Conservation (phyloP, 2,888 invertebrate species). For the Meiosimyza platycephala region DNA sequence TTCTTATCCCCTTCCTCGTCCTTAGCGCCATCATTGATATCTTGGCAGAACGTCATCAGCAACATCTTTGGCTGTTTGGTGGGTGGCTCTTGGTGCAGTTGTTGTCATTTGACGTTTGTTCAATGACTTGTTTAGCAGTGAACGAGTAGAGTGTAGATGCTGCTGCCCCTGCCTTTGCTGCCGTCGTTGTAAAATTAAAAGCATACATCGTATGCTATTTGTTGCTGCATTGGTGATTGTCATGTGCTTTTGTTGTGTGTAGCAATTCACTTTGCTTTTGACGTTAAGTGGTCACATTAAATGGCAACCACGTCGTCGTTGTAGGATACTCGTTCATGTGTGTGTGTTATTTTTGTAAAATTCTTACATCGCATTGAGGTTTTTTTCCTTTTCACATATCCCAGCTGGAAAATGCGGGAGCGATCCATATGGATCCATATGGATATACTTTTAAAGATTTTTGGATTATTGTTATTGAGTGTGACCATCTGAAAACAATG, state of each 20-base stretch:
- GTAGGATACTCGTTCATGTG: neutral
- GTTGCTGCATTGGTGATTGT: neutral
- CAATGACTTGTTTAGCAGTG: slow-evolving; percentile 16
- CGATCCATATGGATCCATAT: no score
- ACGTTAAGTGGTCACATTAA: slow-evolving; percentile 36
- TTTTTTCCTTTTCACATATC: neutral
- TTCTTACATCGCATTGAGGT: neutral
- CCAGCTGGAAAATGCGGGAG: no score
- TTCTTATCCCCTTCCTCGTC: neutral
- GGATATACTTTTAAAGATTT: no score
- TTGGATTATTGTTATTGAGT: no score
- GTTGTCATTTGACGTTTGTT: slow-evolving; percentile 9
- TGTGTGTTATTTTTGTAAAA: neutral
- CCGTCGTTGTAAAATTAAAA: neutral
- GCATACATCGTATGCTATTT: neutral
- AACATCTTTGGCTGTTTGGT: neutral
- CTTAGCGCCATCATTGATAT: neutral
- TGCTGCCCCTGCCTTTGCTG: neutral
- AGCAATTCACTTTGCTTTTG: slow-evolving; percentile 26
- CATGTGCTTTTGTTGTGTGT: neutral
- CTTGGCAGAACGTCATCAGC: neutral
- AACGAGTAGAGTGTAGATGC: neutral
- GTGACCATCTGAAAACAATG: no score
- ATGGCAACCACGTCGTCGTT: slow-evolving; percentile 26
- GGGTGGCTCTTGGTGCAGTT: no score